Evolutionary conservation across 2,888 invertebrate species (phyloP).

Genomic region (Sphaerophoria taeniata): DNA sequence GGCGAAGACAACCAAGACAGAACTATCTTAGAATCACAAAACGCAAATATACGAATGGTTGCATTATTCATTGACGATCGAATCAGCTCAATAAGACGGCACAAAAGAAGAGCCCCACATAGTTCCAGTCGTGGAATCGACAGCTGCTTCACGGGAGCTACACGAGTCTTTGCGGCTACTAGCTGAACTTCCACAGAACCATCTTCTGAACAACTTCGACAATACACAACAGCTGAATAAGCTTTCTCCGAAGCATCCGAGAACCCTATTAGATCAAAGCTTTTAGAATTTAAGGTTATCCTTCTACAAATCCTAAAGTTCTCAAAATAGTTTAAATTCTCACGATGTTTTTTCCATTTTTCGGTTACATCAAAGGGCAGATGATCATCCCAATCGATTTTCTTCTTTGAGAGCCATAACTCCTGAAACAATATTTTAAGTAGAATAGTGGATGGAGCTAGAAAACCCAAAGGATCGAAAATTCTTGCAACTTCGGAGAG

Average conservation of each 20-base stretch:
- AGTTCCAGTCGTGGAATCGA: background rate
- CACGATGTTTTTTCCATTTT: conserved; percentile 35
- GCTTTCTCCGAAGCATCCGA: too few species aligned
- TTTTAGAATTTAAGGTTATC: background rate
- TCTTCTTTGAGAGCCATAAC: conserved; percentile 31
- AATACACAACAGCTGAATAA: background rate
- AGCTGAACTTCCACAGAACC: background rate
- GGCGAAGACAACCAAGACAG: background rate
- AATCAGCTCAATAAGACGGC: too few species aligned
- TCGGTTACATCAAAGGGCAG: conserved; percentile 28
- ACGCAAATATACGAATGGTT: too few species aligned
- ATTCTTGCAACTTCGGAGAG: background rate
- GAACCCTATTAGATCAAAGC: background rate
- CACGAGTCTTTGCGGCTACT: background rate
- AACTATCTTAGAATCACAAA: conserved; percentile 8
- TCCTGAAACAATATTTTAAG: conserved; percentile 44
- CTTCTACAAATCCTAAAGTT: conserved; percentile 1
- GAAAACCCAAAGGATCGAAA: too few species aligned
- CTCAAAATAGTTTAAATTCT: conserved; percentile 39
- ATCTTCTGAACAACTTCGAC: conserved; percentile 4
- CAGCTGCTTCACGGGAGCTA: background rate
- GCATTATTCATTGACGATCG: background rate
- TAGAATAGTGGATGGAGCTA: background rate
- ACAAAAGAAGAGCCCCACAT: conserved; percentile 2
- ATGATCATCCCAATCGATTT: conserved; percentile 36